Evolutionary conservation across 2,113 vertebrate species (phyloP).

Genomic region (Scortum barcoo): DNA sequence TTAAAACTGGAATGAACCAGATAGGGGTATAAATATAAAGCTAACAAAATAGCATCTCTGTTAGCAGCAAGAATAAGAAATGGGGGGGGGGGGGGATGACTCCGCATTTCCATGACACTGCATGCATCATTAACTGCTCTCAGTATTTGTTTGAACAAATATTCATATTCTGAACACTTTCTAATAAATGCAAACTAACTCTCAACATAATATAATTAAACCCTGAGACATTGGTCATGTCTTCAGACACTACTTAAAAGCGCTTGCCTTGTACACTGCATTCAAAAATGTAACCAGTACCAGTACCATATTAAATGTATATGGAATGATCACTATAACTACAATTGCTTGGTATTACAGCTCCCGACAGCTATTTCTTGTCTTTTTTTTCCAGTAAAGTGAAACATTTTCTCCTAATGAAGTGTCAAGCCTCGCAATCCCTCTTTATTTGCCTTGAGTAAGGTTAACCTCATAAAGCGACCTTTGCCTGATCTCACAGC

Average conservation of each 20-base stretch:
- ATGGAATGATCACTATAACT: too few relatives aligned
- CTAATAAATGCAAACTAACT: not conserved
- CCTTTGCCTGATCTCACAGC: not conserved
- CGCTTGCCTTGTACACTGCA: not conserved
- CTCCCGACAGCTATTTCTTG: not conserved
- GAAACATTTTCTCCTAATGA: conserved; percentile 2
- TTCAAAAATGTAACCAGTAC: too few relatives aligned
- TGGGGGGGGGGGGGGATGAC: not conserved
- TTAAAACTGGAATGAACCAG: conserved; percentile 2
- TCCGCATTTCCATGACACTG: too few relatives aligned
- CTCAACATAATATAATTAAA: not conserved
- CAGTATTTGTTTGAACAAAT: not conserved
- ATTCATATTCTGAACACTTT: not conserved
- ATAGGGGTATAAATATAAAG: conserved; percentile 7
- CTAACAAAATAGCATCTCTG: not conserved
- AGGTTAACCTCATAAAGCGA: not conserved
- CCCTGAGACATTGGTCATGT: too few relatives aligned
- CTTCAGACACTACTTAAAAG: not conserved
- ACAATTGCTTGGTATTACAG: not conserved
- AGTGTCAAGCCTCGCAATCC: conserved; percentile 1
- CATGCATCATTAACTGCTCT: not conserved
- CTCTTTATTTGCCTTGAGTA: conserved; percentile 7
- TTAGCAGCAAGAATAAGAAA: not conserved
- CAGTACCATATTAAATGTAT: not conserved
- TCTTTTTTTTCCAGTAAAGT: not conserved